A percentile compares a stretch with the other conserved stretches of the same genome.
Evolutionary conservation across 92 coral and sea anemone genomes (phyloP).

Genomic region (Hydrozoanthus gracilis): DNA sequence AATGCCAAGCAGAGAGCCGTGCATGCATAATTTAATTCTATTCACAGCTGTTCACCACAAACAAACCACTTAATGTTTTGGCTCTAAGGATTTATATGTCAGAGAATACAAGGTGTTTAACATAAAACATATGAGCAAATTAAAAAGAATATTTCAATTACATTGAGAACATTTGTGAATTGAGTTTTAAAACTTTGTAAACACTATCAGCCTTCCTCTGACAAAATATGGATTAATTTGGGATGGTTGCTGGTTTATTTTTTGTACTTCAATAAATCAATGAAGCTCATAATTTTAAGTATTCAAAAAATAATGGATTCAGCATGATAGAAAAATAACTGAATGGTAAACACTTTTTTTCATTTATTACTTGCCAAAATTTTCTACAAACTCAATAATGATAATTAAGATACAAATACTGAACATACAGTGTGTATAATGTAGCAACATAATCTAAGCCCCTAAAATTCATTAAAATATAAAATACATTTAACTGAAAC

Average conservation of each 20-base stretch:
- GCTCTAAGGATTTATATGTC: neutral
- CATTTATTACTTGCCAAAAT: neutral
- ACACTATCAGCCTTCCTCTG: neutral
- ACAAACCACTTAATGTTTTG: slow-evolving; percentile 17
- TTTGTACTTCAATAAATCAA: no score
- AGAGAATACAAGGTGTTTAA: neutral
- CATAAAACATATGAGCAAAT: neutral
- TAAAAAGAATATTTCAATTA: neutral
- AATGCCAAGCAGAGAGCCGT: slow-evolving; percentile 21
- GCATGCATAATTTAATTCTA: slow-evolving; percentile 34
- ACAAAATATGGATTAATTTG: neutral
- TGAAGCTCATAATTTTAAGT: no score
- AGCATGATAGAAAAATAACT: neutral
- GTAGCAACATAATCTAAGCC: no score
- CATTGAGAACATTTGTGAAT: neutral
- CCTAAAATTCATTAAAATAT: no score
- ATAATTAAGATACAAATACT: neutral
- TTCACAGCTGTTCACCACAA: slow-evolving; percentile 24
- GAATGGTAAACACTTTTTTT: neutral
- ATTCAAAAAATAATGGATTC: neutral
- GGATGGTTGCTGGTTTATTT: neutral
- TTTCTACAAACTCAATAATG: neutral
- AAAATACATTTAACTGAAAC: no score
- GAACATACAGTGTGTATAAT: no score
- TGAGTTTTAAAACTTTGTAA: neutral